phyloP scores from a whole-genome alignment of 2,888 invertebrate species.

The Zygogramma bicolorata region DNA sequence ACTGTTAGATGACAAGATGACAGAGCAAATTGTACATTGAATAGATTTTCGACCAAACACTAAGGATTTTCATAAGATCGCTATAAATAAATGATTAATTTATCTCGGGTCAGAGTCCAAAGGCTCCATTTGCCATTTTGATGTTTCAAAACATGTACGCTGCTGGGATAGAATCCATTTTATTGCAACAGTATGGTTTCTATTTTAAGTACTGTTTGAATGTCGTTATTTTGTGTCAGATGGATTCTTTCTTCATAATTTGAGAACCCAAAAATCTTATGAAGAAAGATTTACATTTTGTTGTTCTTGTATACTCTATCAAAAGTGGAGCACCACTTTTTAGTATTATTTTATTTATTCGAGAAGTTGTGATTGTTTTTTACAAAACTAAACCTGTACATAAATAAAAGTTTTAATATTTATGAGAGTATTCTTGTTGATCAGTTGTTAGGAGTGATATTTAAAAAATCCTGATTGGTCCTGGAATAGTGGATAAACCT shows the following conservation, averaged over 20 bases:
- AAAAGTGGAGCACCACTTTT: not conserved
- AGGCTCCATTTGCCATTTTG: not conserved
- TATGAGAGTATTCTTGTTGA: not conserved
- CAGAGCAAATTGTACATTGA: not conserved
- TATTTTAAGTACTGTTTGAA: too few relatives aligned
- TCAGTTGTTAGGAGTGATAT: not conserved
- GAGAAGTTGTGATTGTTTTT: slow-evolving; percentile 30
- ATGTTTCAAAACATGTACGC: not conserved
- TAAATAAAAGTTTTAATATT: not conserved
- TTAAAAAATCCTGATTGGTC: not conserved
- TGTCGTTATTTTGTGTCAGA: too few relatives aligned
- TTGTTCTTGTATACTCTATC: not conserved
- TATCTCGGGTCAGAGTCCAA: not conserved
- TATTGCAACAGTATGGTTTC: not conserved
- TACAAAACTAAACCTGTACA: slow-evolving; percentile 26
- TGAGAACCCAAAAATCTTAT: too few relatives aligned
- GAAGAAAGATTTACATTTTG: too few relatives aligned
- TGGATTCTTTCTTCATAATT: too few relatives aligned
- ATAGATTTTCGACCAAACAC: not conserved
- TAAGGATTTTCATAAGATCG: not conserved
- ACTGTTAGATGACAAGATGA: not conserved
- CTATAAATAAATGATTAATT: not conserved
- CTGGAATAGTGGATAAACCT: too few relatives aligned
- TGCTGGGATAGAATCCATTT: not conserved
- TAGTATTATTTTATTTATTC: slow-evolving; percentile 19